Conservation (phyloP, 30 jellyfish, hydroid and myxozoan species). For the Hydractinia symbiolongicarpus region DNA sequence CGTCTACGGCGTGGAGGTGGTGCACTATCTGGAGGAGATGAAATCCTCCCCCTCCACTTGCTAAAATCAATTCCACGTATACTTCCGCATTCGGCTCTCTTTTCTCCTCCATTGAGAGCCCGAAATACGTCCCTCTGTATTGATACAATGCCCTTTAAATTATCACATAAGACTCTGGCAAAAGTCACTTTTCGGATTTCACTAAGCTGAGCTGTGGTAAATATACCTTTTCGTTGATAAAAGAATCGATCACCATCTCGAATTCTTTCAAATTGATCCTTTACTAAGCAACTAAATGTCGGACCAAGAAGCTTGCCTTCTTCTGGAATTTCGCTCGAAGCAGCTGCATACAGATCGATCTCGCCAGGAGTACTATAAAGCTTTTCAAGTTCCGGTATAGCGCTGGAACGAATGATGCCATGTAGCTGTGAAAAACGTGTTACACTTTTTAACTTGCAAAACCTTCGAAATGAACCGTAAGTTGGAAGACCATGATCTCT, state of each 20-base stretch:
- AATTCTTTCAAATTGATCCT: conserved; percentile 30
- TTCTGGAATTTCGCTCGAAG: conserved; percentile 22
- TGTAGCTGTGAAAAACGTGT: neutral
- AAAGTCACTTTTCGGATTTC: conserved; percentile 35
- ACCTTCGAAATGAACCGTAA: conserved; percentile 26
- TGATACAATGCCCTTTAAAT: neutral
- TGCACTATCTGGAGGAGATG: conserved; percentile 56
- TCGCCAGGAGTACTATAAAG: conserved; percentile 8
- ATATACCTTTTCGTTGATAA: conserved; percentile 32
- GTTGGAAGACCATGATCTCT: conserved; percentile 95
- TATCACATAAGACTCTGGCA: conserved; percentile 3
- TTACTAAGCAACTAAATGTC: conserved; percentile 28
- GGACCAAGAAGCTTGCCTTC: conserved; percentile 29
- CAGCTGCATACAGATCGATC: conserved; percentile 41
- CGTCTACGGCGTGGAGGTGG: conserved; percentile 68
- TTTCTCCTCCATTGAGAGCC: neutral
- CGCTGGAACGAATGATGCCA: conserved; percentile 6
- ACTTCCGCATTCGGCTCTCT: neutral
- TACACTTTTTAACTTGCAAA: conserved; percentile 10
- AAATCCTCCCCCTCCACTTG: neutral
- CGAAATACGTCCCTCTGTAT: neutral
- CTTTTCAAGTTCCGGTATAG: neutral
- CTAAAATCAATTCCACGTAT: neutral
- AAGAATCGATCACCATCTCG: conserved; percentile 54
- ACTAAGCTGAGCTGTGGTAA: conserved; percentile 20